Conservation (phyloP, 2,113 vertebrate genomes). For the Ochotona curzoniae region DNA sequence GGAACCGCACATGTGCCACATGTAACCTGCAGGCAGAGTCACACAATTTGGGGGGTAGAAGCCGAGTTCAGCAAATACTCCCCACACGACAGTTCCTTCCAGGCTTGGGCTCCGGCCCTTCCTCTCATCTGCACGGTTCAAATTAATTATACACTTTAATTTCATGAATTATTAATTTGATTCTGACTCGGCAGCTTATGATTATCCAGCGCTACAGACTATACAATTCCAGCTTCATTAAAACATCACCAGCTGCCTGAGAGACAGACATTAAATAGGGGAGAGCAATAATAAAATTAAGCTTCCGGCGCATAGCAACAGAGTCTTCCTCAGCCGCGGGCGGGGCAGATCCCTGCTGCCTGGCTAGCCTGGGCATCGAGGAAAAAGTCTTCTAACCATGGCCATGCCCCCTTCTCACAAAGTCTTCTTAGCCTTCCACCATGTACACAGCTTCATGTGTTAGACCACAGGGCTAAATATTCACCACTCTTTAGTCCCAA, state of each 20-base stretch:
- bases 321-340: conserved; percentile 81
- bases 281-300: conserved; percentile 94
- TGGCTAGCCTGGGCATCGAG: conserved; percentile 64
- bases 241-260: conserved; percentile 95
- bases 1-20: not conserved
- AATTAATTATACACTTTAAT: conserved; percentile 99
- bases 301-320: conserved; percentile 86
- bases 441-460: not conserved
- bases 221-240: conserved; percentile 96
- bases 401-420: conserved; percentile 49
- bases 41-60: not conserved
- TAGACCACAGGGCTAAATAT: not conserved
- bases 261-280: conserved; percentile 93
- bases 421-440: not conserved
- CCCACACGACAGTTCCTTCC: conserved; percentile 72
- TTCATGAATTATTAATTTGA: conserved; percentile 99
- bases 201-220: conserved; percentile 94
- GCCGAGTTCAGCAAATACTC: conserved; percentile 46
- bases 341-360: conserved; percentile 40
- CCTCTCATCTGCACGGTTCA: conserved; percentile 88
- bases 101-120: conserved; percentile 81
- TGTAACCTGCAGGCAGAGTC: not conserved
- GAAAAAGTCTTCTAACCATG: conserved; percentile 68
- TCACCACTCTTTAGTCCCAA: not conserved
- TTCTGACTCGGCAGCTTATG: conserved; percentile 99